Percentiles rank a stretch among this genome's conserved stretches.
Evolutionary conservation across 37 sponge, comb jelly and placozoan species (phyloP).

Genomic region (Chondrilla cf. caribensis): DNA sequence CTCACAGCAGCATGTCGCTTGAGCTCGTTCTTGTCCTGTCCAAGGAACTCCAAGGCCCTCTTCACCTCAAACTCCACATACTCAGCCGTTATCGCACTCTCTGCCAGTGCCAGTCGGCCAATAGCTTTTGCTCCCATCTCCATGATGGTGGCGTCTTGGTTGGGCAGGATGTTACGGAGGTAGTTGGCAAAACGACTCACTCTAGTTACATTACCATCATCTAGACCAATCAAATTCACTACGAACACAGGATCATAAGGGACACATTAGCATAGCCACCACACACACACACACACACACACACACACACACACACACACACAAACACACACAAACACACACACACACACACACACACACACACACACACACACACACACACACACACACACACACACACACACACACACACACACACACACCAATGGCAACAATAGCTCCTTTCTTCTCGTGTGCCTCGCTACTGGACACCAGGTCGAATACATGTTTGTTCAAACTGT

Average conservation of each 20-base stretch:
- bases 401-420: background rate
- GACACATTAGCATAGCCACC: background rate
- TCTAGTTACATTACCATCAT: conserved; percentile 53
- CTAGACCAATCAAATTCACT: conserved; percentile 77
- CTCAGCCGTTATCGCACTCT: conserved; percentile 83
- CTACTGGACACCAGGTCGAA: conserved; percentile 68
- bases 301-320: background rate
- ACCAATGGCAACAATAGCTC: conserved; percentile 92
- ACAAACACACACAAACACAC: no score
- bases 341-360: background rate
- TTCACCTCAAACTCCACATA: conserved; percentile 91
- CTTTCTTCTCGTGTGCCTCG: conserved; percentile 94
- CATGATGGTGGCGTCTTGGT: conserved; percentile 62
- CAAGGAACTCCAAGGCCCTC: conserved; percentile 81
- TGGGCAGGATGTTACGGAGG: conserved; percentile 73
- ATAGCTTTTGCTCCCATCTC: conserved; percentile 84
- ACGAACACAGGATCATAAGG: no score
- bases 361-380: background rate
- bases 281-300: no score
- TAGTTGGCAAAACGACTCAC: conserved; percentile 80
- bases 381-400: background rate
- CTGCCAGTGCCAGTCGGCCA: conserved; percentile 83
- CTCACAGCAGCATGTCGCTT: conserved; percentile 82
- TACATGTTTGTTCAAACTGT: conserved; percentile 78
- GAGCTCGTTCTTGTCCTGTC: conserved; percentile 42